Evolutionary conservation across 2,113 vertebrate species (phyloP), one percentile per base, ranked within the genome.

Genomic region (Piliocolobus tephrosceles): DNA sequence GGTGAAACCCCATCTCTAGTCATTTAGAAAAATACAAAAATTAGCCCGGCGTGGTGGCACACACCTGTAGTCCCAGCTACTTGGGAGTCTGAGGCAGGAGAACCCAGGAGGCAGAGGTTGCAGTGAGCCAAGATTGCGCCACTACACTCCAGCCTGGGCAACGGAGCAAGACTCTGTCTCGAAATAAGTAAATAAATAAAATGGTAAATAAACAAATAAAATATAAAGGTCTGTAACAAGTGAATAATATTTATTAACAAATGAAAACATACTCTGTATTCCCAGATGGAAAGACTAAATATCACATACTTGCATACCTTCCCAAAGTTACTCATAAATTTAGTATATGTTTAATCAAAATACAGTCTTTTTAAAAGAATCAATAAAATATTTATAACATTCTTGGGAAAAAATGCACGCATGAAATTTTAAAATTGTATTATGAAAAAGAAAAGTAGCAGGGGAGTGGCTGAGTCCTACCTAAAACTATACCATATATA

Each of bases 241-340:
- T 75, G 38, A 87, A 40, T 9, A 84, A 38, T 50, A n/a, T 40
- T 91, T 95, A 92, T 86, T 90, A 86, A 81, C 75, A 90, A 90
- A 50, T 90, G 57, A 90, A 64, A 75, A 66, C 17, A 83, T 30
- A 85, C 52, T 35, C 22, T 2, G 1, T 85, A 40, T 95, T 80
- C 61, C 35, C 43, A 75, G 38, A 35, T 35, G 38, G 76, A n/a
- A 90, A 86, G 35, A 58, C 18, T 86, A n/a, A 55, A 40, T 57
- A 70, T 70, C 12, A 70, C 32, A 45, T 64, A 72, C 25, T 76
- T 88, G 50, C 32, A 38, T 70, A 38, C 27, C 22, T 14, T 78
- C 1, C 23, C 27, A 88, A 83, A 75, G 16, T 61, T 76, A 58
- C 58, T 32, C 47, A 66, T 91, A 91, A 32, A 40, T 40, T 91